Base-by-base conservation (phyloP, 2,888 invertebrate genomes). In the Caenorhabditis sp. region DNA sequence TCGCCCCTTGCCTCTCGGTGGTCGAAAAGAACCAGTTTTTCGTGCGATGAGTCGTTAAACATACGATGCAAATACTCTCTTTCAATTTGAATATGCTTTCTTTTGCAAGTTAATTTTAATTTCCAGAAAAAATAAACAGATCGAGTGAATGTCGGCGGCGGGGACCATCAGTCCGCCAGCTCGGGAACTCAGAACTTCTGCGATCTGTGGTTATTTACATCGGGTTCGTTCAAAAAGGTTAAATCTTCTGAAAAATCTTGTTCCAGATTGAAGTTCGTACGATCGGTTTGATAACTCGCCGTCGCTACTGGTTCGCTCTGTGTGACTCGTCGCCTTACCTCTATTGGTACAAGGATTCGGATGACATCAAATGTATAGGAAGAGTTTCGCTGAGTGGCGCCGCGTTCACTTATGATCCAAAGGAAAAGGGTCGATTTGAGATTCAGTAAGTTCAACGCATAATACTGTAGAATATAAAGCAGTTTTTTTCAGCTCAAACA, bases 351-450 rank as follows among this genome's bases (percentile, higher is more conserved):
- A 80, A 86, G 69, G 89, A 87, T 38, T 82, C 87, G 4, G 84
- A 85, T 26, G 91, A 91, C 77, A 86, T 90, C 8, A 85, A 87
- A 54, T 89, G 88, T 59, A 77, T 87, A 19, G 91, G 90, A 10
- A 74, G 90, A 35, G 81, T 91, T 19, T 77, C 86, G 16, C 75
- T 91, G 44, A 80, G 82, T 24, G 90, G 90, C 2, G 90, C 90
- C 28, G 91, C 91, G 4, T 90, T 91, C 66, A 90, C 89, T 0
- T 90, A 88, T 80, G 89, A 91, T 80, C 90, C 91, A 5, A 77
- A 85, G 26, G 89, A 91, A 58, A 86, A 86, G 51, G 90, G 90
- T 12, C 72, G 87, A n/a, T 91, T 91, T 80, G 90, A 90, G 44
- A 89, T 91, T 38, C 90, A 89, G 90, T 90, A 28, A 73, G 86